Base-by-base conservation (phyloP, 2,888 invertebrate species). In the Plutella xylostella region DNA sequence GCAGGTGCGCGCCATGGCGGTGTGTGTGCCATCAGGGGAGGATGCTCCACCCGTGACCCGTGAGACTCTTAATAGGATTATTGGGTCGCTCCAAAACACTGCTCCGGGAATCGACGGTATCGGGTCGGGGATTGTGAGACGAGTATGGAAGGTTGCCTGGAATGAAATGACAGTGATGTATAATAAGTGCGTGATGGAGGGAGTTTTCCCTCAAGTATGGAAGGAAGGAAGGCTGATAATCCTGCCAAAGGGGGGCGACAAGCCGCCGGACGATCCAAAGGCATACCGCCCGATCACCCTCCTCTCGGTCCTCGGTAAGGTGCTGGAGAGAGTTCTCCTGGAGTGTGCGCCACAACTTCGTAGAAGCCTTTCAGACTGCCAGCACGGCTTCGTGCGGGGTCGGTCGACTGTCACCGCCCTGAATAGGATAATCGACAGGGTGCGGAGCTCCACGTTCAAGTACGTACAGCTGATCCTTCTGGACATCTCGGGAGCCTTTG, bases 311-410 rank as follows among this genome's bases (percentile, higher is more conserved):
- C 9, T 54, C n/a, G 49, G 50, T 0, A 54, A 55, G 28, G 9
- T 50, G 0, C 46, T 47, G n/a, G 56, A 55, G 19, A 48, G 56
- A 0, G 46, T 60, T 4, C 49, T 60, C 0, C 12, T 44, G 35
- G 53, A 55, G 1, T 58, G 18, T 0, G 53, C 11, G 14, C 48
- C 31, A 5, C 22, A 22, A 9, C 5, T 22, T 6, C 22, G 22
- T 6, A 22, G 22, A 9, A 22, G 51, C 11, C 20, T 46, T 9
- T 47, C 43, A 5, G 31, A 34, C 1, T 19, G 19, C 9, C 54
- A 55, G 33, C 49, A 43, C 34, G 53, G 55, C 0, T 55, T 54
- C 22, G 45, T 34, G 2, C 18, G 15, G 6, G 49, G 50, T 3
- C 38, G 42, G 2, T 48, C 49, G 3, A 51, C 53, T 0, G 46